Evolutionary conservation across 1,140 invertebrate species (phyloP), one percentile per base, ranked within the genome.

Genomic region (Pachyrhynchus sulphureomaculatus): DNA sequence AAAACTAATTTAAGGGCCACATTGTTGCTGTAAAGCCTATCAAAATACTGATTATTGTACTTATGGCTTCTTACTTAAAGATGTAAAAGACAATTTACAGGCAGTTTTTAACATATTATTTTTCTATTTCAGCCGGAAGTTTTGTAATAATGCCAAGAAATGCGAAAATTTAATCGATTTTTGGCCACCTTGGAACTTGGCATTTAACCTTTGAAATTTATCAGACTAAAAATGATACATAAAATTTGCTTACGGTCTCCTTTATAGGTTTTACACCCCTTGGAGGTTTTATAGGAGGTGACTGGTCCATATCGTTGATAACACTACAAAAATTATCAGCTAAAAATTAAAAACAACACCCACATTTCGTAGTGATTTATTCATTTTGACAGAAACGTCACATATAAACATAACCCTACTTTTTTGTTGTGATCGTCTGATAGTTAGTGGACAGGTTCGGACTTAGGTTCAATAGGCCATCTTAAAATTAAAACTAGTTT

Each of bases 201-300:
- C 3, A n/a, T 5, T 18, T 5, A 20, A 44, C 41, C 15, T 20
- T 44, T 4, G 8, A 18, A 18, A 12, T 4, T 18, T 8, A 24
- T 21, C 9, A 8, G 9, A 1, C 1, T 18, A 4, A 2, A 44
- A 44, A 44, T 9, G 15, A 9, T 20, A 24, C 33, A 34, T 8
- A 29, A 24, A 24, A 23, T 6, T 29, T 53, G 75, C 74, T 81
- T 83, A 90, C 90, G 68, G 89, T 88, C 83, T 92, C 89, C 79
- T 89, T 90, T 15, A 86, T 83, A 68, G 87, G 84, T 81, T 91
- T 91, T 36, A 91, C 86, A 13, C 89, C 88, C 68, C 89, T 80
- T 1, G 89, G 89, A 71, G 90, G 89, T 77, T 91, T 91, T 32
- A 87, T 84, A 24, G 89, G 89, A 54, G 88, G 87, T 17, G 66